phyloP scores from a whole-genome alignment of 2,888 invertebrate genomes.

The Helleia helle region DNA sequence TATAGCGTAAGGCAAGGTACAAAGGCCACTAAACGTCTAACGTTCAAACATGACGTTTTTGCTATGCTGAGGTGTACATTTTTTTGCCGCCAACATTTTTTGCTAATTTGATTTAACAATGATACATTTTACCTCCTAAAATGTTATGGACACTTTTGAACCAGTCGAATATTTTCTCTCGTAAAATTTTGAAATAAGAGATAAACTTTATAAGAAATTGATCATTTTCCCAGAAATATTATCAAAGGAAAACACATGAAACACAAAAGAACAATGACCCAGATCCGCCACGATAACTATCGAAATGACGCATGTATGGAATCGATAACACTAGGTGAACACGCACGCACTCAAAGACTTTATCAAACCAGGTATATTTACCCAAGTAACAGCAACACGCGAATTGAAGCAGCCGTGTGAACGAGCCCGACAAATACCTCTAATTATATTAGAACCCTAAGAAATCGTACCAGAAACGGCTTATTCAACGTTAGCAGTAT shows the following conservation, averaged over 20 bases:
- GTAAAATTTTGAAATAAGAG: too few relatives aligned
- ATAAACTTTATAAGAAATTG: too few relatives aligned
- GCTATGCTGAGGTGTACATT: too few relatives aligned
- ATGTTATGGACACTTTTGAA: too few relatives aligned
- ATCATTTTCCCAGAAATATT: constrained; percentile 6
- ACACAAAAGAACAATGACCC: constrained; percentile 71
- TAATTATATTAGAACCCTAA: constrained; percentile 48
- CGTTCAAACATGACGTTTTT: too few relatives aligned
- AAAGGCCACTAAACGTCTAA: too few relatives aligned
- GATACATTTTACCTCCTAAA: too few relatives aligned
- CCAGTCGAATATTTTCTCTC: too few relatives aligned
- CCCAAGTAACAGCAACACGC: constrained; percentile 56
- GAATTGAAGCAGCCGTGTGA: constrained; percentile 51
- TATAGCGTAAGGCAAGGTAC: too few relatives aligned
- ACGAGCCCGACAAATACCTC: constrained; percentile 31
- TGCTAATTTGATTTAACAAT: too few relatives aligned
- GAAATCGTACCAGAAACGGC: constrained; percentile 32
- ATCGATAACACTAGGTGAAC: constrained; percentile 66
- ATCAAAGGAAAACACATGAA: constrained; percentile 45
- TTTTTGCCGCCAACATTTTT: too few relatives aligned
- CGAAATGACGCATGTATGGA: constrained; percentile 67
- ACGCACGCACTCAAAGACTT: constrained; percentile 58
- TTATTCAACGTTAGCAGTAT: constrained; percentile 37
- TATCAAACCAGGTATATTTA: constrained; percentile 60
- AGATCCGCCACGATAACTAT: constrained; percentile 68